phyloP scores from a whole-genome alignment of 1,140 invertebrate species.

The Globodera rostochiensis region DNA sequence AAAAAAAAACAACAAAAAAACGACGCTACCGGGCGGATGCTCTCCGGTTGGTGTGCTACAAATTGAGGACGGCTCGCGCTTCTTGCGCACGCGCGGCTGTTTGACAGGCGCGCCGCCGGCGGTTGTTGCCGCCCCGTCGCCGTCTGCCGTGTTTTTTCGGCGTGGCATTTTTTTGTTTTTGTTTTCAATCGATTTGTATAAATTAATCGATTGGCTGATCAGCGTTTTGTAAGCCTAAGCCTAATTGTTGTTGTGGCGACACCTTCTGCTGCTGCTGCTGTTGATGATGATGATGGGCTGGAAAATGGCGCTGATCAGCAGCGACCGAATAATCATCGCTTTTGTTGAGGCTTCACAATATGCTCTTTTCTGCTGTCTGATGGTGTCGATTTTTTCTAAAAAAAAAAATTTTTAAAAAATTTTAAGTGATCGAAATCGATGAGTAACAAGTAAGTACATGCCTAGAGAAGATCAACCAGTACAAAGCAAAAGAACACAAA shows the following conservation, averaged over 20 bases:
- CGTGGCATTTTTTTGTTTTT: constrained; percentile 11
- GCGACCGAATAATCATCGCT: background rate
- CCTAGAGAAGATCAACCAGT: no score
- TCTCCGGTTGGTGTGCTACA: constrained; percentile 27
- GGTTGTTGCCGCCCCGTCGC: constrained; percentile 13
- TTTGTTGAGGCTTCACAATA: background rate
- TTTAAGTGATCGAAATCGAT: no score
- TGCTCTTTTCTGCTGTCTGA: background rate
- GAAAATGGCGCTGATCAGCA: background rate
- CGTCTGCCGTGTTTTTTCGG: constrained; percentile 13
- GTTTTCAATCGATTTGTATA: background rate
- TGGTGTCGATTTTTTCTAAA: no score
- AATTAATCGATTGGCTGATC: background rate
- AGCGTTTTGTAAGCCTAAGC: no score
- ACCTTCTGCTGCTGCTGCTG: background rate
- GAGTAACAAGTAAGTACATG: no score
- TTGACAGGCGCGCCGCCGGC: constrained; percentile 17
- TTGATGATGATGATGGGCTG: background rate
- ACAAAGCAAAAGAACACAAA: no score
- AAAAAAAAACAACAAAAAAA: background rate
- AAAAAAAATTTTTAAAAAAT: no score
- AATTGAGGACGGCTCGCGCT: constrained; percentile 31
- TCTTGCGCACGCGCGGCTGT: constrained; percentile 41
- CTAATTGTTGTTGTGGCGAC: background rate
- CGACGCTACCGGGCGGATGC: constrained; percentile 12